phyloP scores from a whole-genome alignment of 1,140 invertebrate species.

The Drosophila eugracilis region DNA sequence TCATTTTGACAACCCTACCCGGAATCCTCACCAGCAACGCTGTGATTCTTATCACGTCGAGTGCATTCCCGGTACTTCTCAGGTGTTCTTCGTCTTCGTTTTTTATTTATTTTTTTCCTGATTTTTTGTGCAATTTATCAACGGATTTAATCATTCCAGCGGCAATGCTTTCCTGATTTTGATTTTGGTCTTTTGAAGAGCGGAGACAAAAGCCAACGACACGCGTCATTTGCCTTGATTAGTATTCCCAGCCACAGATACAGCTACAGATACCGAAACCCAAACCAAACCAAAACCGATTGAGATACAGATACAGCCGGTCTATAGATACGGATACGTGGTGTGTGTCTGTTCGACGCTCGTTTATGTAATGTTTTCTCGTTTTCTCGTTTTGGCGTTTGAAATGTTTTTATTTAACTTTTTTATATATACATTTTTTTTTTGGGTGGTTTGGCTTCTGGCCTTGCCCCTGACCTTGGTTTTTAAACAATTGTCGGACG shows the following conservation, averaged over 20 bases:
- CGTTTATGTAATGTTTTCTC: conserved; percentile 32
- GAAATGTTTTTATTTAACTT: conserved; percentile 24
- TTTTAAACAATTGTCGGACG: conserved; percentile 22
- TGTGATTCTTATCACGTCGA: conserved; percentile 51
- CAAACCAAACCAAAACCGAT: too few relatives aligned
- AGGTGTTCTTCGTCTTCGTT: too few relatives aligned
- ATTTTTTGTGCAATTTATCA: conserved; percentile 24
- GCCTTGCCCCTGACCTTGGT: conserved; percentile 47
- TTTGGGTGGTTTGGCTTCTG: conserved; percentile 15
- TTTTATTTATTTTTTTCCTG: neutral
- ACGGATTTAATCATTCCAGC: conserved; percentile 28
- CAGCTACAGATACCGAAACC: conserved; percentile 21
- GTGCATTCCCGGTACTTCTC: conserved; percentile 25
- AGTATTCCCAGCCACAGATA: conserved; percentile 47
- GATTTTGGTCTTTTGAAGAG: conserved; percentile 40
- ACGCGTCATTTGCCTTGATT: conserved; percentile 73
- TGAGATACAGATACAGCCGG: conserved; percentile 7
- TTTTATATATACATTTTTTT: conserved; percentile 14
- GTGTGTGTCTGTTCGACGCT: too few relatives aligned
- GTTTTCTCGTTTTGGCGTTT: conserved; percentile 17
- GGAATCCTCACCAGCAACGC: conserved; percentile 5
- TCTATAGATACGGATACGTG: conserved; percentile 27
- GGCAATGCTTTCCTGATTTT: conserved; percentile 18
- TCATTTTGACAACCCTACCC: neutral
- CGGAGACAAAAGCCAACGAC: conserved; percentile 54